A percentile compares a stretch with the other conserved stretches of the same genome.
Conservation (phyloP, 2,888 invertebrate genomes). For the Monoplex corrugatus region DNA sequence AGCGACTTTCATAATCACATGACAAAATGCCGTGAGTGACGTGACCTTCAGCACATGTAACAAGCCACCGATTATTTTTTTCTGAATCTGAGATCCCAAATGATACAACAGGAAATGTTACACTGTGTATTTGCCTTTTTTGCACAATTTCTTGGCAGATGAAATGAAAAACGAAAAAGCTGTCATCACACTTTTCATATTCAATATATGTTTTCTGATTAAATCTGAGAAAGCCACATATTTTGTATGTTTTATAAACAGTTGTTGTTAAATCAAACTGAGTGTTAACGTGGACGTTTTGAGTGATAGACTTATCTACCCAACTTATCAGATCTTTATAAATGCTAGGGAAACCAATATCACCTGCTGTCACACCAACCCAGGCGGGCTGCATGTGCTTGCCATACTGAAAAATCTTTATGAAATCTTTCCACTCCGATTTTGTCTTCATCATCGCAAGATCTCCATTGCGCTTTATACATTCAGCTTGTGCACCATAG, state of each 20-base stretch:
- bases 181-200: too few species aligned
- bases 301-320: not conserved
- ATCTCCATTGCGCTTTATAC: not conserved
- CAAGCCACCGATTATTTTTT: not conserved
- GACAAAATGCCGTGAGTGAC: slow-evolving; percentile 3
- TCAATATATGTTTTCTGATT: too few species aligned
- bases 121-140: too few species aligned
- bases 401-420: not conserved
- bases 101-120: too few species aligned
- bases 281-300: not conserved
- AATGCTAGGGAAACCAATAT: not conserved
- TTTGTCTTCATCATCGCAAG: slow-evolving; percentile 2
- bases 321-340: not conserved
- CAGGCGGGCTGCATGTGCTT: not conserved
- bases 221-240: too few species aligned
- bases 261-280: too few species aligned
- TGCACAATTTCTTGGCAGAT: too few species aligned
- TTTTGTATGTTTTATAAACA: too few species aligned
- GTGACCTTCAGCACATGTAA: not conserved
- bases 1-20: not conserved
- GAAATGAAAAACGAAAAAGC: not conserved
- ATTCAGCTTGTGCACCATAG: not conserved
- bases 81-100: not conserved
- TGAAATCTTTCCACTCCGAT: not conserved
- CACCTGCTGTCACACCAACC: not conserved